Conservation (phyloP, 1,140 invertebrate species). For the Drosophila bifasciata region DNA sequence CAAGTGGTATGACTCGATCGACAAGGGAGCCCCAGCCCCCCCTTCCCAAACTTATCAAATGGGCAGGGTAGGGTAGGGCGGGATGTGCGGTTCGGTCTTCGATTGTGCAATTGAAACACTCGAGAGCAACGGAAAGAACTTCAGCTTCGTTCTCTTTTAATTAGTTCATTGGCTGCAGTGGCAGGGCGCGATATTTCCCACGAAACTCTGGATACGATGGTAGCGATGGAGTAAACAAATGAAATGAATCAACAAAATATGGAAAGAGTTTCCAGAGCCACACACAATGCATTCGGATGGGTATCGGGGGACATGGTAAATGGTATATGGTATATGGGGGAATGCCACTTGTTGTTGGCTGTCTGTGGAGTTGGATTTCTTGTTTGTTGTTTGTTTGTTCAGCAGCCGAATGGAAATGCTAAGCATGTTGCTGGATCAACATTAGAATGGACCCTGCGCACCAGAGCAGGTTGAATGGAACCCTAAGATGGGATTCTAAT, state of each 20-base stretch:
- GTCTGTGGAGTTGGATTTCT: neutral
- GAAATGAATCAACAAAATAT: slow-evolving; percentile 72
- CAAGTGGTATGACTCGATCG: slow-evolving; percentile 28
- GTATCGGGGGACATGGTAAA: slow-evolving; percentile 23
- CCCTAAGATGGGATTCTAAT: slow-evolving; percentile 16
- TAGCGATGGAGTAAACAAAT: slow-evolving; percentile 65
- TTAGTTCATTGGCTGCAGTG: slow-evolving; percentile 75
- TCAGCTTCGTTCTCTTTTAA: slow-evolving; percentile 47
- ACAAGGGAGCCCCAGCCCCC: neutral
- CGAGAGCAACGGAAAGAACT: slow-evolving; percentile 5
- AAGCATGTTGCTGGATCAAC: slow-evolving; percentile 18
- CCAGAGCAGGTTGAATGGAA: slow-evolving; percentile 8
- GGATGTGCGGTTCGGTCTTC: neutral
- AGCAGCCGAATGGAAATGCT: slow-evolving; percentile 24
- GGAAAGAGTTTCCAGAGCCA: slow-evolving; percentile 33
- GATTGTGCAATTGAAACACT: slow-evolving; percentile 56
- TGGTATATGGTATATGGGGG: slow-evolving; percentile 38
- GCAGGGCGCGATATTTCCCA: slow-evolving; percentile 65
- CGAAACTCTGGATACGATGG: slow-evolving; percentile 50
- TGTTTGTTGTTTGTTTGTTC: slow-evolving; percentile 26
- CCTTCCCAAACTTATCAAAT: slow-evolving; percentile 24
- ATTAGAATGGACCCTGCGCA: slow-evolving; percentile 9
- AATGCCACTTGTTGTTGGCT: slow-evolving; percentile 45
- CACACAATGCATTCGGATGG: slow-evolving; percentile 31
- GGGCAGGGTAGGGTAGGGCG: slow-evolving; percentile 5